phyloP scores from a whole-genome alignment of 2,888 invertebrate genomes.

The Amblyteles armatorius region DNA sequence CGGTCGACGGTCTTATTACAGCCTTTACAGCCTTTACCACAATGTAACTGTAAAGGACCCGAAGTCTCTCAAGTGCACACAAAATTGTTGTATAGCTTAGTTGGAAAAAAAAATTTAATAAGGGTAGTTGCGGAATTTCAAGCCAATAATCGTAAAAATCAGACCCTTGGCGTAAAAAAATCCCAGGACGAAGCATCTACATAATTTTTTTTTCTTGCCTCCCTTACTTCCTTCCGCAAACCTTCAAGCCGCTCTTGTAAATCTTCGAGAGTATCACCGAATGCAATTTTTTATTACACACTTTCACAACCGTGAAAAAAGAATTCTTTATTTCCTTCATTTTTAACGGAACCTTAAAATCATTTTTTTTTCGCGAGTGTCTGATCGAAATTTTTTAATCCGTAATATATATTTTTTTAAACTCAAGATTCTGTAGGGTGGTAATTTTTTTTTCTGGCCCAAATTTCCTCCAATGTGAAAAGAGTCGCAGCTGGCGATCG shows the following conservation, averaged over 20 bases:
- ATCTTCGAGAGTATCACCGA: neutral
- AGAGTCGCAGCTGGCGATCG: neutral
- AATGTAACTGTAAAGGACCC: constrained; percentile 28
- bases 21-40: neutral
- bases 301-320: neutral
- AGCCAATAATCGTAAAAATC: neutral
- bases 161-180: neutral
- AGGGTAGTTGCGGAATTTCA: neutral
- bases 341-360: neutral
- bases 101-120: neutral
- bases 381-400: neutral
- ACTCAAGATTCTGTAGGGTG: neutral
- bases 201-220: neutral
- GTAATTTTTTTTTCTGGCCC: neutral
- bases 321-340: neutral
- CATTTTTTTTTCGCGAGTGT: neutral
- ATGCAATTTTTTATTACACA: neutral
- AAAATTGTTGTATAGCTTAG: constrained; percentile 1
- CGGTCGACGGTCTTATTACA: constrained; percentile 9
- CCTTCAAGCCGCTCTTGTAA: neutral
- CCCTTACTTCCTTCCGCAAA: neutral
- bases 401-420: neutral
- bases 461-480: neutral
- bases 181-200: neutral
- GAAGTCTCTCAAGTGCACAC: constrained; percentile 15